Evolutionary conservation across 1,140 invertebrate species (phyloP).

Genomic region (Drosophila ambigua): DNA sequence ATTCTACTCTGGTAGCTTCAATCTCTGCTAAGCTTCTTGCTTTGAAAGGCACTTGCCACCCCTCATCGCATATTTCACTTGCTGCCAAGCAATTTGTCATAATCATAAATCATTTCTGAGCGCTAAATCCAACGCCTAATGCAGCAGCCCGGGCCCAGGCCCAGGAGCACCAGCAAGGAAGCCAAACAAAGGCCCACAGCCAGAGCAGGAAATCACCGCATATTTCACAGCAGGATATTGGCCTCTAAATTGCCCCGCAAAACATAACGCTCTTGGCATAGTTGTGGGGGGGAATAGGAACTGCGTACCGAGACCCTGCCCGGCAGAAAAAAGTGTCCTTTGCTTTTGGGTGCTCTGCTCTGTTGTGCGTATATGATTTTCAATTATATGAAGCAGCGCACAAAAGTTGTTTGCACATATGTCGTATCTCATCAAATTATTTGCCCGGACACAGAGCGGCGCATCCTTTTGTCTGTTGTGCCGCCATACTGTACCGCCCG

Average conservation of each 20-base stretch:
- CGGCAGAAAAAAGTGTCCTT: background rate
- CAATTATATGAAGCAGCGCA: conserved; percentile 80
- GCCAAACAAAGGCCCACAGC: conserved; percentile 31
- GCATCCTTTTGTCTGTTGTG: conserved; percentile 67
- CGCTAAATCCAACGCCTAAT: conserved; percentile 77
- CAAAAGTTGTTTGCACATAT: conserved; percentile 83
- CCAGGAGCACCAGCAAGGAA: conserved; percentile 27
- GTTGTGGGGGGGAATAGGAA: background rate
- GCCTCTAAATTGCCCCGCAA: conserved; percentile 83
- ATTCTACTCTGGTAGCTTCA: no score
- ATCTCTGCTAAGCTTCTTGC: conserved; percentile 7
- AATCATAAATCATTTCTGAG: conserved; percentile 82
- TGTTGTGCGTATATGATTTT: conserved; percentile 65
- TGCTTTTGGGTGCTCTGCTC: conserved; percentile 4
- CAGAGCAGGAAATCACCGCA: conserved; percentile 69
- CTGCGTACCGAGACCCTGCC: background rate
- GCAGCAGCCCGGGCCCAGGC: conserved; percentile 24
- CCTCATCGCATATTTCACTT: conserved; percentile 58
- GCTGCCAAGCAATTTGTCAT: conserved; percentile 73
- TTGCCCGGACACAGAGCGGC: conserved; percentile 64
- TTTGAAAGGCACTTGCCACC: conserved; percentile 15
- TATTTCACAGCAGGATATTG: conserved; percentile 84
- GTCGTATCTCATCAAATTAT: conserved; percentile 84
- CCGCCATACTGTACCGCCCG: conserved; percentile 25
- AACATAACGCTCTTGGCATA: conserved; percentile 48